A percentile compares a stretch with the other conserved stretches of the same genome.
These are phyloP conservation scores for Eulemur rufifrons DNA, from an alignment of 2,113 vertebrate species.

Conservation along the genomic window DNA sequence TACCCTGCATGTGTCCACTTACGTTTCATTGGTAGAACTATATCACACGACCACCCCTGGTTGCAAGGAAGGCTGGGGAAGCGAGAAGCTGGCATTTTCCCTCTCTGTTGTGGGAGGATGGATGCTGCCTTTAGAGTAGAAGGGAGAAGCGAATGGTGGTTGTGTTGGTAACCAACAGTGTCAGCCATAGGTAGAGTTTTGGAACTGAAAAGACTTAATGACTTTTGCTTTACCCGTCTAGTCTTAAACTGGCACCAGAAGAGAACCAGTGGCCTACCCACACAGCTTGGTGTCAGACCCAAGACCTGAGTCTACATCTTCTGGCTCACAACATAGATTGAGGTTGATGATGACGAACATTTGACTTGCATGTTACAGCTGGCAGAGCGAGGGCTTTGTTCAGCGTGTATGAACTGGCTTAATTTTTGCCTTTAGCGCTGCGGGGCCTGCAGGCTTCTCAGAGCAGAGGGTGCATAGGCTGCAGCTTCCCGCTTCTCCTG, in stretches of 20 bases:
- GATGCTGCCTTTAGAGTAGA: no score
- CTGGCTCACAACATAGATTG: background rate
- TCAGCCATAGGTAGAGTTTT: background rate
- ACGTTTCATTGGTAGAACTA: background rate
- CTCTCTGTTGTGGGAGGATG: background rate
- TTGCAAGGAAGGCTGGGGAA: background rate
- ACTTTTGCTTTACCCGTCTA: background rate
- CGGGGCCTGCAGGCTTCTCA: background rate
- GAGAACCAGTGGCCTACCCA: background rate
- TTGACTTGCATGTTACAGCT: background rate
- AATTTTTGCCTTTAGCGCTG: background rate
- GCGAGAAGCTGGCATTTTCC: background rate
- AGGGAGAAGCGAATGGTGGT: background rate
- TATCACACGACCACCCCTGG: no score
- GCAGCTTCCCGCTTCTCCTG: background rate
- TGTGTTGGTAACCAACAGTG: background rate
- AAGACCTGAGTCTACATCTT: background rate
- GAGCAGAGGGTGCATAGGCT: background rate
- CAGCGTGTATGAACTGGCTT: background rate
- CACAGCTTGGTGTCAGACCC: background rate
- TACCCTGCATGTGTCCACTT: background rate
- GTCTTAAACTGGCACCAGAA: background rate
- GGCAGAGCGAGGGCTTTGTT: background rate
- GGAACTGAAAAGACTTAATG: background rate
- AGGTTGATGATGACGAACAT: background rate